Conservation (phyloP, 2,888 invertebrate species). For the Tinea pellionella region DNA sequence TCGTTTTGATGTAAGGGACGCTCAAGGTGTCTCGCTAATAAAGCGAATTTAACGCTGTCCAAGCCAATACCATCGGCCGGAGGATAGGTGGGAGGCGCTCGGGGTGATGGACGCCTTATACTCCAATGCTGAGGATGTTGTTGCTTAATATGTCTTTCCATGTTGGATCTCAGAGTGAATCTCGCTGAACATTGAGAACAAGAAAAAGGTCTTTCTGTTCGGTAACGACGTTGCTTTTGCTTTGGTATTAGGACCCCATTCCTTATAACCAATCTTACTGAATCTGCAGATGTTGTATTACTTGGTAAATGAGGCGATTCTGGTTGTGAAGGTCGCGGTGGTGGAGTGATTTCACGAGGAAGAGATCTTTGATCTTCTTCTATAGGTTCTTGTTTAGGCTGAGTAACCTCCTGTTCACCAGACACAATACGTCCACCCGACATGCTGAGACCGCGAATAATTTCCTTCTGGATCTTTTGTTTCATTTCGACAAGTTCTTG, state of each 20-base stretch:
- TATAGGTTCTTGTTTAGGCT: conserved; percentile 56
- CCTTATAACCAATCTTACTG: conserved; percentile 90
- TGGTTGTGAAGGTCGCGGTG: conserved; percentile 49
- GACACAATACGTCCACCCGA: conserved; percentile 75
- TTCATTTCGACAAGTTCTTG: conserved; percentile 76
- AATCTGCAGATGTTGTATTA: conserved; percentile 62
- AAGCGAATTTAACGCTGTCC: conserved; percentile 76
- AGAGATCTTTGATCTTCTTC: conserved; percentile 66
- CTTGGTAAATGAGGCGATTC: conserved; percentile 64
- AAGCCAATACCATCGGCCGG: conserved; percentile 36
- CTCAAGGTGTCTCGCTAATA: conserved; percentile 82
- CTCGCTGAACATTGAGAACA: conserved; percentile 92
- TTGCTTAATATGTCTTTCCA: conserved; percentile 94
- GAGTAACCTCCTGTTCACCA: conserved; percentile 31
- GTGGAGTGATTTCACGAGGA: conserved; percentile 43
- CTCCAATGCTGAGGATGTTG: conserved; percentile 94
- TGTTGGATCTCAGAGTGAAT: conserved; percentile 92
- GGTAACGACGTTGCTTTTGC: conserved; percentile 89
- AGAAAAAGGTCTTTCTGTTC: conserved; percentile 90
- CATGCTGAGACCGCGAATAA: conserved; percentile 73
- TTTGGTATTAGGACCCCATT: conserved; percentile 92
- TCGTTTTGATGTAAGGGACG: conserved; percentile 59
- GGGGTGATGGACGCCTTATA: conserved; percentile 73
- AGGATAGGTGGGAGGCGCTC: conserved; percentile 52
- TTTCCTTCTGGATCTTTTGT: conserved; percentile 74